Base-by-base conservation (phyloP, 2,888 invertebrate genomes). In the Griposia aprilina region DNA sequence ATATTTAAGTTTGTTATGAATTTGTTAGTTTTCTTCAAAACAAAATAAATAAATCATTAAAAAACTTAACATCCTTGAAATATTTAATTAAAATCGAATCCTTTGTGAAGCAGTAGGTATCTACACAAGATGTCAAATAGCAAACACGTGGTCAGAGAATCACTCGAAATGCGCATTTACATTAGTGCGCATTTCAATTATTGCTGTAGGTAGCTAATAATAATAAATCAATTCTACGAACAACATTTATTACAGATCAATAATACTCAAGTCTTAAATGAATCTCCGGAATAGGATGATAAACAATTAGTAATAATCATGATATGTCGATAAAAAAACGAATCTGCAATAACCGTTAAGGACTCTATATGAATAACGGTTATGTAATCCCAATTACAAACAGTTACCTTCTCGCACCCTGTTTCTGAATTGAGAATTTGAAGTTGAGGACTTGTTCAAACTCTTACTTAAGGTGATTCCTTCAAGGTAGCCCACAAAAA, bases 131-230 rank as follows among this genome's bases (percentile, higher is more conserved):
- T 41, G 8, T 5, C 41, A 41, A 41, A 41, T 41, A 36, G 41
- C 2, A 36, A 13, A 50, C 23, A 36, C 11, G 36, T 36, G 7
- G 5, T 36, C 6, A 23, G 62, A 57, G 2, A 13, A 50, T 50
- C 1, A 52, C n/a, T 78, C 15, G 8, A 23, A 55, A 26, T 68
- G 23, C 45, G 68, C 67, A 60, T n/a, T 41, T 20, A 50, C 26
- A 15, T 20, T 59, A n/a, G 30, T 52, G 78, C 60, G 77, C 77
- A 78, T n/a, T 60, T 52, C 66, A 45, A 45, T 77, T 2, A 77
- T 45, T 15, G 17, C 20, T 30, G 17, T 45, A 63, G 0, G 45
- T 67, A 60, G 8, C 1, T 15, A 77, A 11, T 78, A 26, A 11
- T 78, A 26, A 67, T 26, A 26, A 36, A 62, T 36, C 52, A 52